Evolutionary conservation across 2,113 vertebrate species (phyloP), one percentile per base, ranked within the genome.

Genomic region (Anhinga anhinga): DNA sequence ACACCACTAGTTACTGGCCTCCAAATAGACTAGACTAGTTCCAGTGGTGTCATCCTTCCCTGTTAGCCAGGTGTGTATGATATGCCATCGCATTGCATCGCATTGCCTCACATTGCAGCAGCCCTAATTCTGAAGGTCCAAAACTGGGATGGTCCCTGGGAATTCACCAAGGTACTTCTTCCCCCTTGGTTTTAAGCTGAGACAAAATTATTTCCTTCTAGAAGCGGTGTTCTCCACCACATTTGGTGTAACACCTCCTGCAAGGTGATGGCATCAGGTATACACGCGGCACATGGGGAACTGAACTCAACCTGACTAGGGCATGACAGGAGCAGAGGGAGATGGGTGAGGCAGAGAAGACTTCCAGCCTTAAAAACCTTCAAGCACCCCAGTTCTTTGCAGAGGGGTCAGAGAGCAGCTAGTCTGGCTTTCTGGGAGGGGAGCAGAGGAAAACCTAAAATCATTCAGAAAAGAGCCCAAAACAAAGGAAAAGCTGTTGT

Each of bases 221-320:
- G 45, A 80, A 45, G 13, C 0, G 2, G 23, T 23, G 29, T 18
- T 73, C 20, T 67, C 23, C 45, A 53, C 9, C 45, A 15, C 9
- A 2, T 61, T 67, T 62, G 5, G 8, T 49, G 40, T 55, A 74
- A 49, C 30, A 19, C 14, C 21, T 42, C 56, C 56, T n/a, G 16
- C 2, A 2, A 53, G 53, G 7, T 62, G 27, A 52, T 29, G 36
- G 27, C 32, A 50, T 29, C 0, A 2, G 22, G 50, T 58, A 2
- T 26, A 79, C 50, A 22, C 1, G 2, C 32, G 49, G 23, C 30
- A 44, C 1, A 1, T 0, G 2, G 20, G 34, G n/a, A 36, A 74
- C 42, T 2, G 1, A 49, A 13, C 21, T 62, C 40, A 76, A 14
- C 53, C 12, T 44, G 55, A 23, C 8, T 26, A 49, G 21, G 40